Conservation (phyloP, 2,797 vertebrate genomes). For the Falco berigora region DNA sequence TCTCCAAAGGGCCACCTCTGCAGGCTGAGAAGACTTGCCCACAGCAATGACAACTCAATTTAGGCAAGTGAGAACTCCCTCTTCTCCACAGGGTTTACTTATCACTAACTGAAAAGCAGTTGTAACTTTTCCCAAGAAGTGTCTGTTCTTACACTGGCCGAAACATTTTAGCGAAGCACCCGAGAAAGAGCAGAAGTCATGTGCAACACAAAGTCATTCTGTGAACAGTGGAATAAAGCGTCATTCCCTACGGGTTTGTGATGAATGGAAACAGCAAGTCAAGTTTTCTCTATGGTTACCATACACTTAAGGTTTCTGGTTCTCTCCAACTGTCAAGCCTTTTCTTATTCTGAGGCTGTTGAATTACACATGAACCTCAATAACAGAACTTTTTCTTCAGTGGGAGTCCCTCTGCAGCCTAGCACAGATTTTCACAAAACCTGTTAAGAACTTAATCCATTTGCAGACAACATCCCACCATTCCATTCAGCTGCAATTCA, state of each 20-base stretch:
- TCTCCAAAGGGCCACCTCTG: neutral
- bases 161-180: neutral
- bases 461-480: neutral
- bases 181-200: neutral
- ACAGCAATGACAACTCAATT: neutral
- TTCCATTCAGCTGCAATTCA: neutral
- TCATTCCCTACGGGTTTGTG: neutral
- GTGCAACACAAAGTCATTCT: neutral
- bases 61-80: neutral
- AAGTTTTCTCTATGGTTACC: neutral
- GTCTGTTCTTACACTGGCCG: neutral
- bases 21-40: neutral
- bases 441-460: neutral
- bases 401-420: neutral
- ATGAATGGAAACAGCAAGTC: neutral
- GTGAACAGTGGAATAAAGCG: neutral
- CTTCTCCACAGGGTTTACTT: neutral
- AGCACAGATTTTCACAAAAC: neutral
- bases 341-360: neutral
- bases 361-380: neutral
- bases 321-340: neutral
- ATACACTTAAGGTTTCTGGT: neutral
- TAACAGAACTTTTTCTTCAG: neutral
- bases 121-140: neutral
- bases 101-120: neutral